phyloP scores from a whole-genome alignment of 2,888 invertebrate genomes.

The Nephrotoma appendiculata region DNA sequence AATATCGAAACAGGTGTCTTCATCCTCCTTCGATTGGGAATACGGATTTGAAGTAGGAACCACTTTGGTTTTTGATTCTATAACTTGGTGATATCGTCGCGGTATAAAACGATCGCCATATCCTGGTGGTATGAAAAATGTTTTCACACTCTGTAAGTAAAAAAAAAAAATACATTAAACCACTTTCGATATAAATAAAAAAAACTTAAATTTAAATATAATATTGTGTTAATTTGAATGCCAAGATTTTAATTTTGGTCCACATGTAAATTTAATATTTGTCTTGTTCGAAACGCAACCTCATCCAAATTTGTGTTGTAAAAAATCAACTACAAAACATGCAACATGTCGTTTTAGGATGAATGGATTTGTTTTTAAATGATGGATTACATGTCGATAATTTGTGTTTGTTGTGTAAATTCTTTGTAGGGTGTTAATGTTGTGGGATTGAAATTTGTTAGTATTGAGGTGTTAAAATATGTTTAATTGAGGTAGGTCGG shows the following conservation, averaged over 20 bases:
- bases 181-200: not conserved
- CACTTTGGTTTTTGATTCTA: not conserved
- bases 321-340: too few species aligned
- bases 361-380: not conserved
- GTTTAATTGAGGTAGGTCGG: not conserved
- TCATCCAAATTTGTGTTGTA: not conserved
- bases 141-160: not conserved
- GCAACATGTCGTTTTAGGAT: not conserved
- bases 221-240: not conserved
- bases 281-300: not conserved
- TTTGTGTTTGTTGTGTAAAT: not conserved
- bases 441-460: not conserved
- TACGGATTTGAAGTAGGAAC: not conserved
- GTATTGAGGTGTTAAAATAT: not conserved
- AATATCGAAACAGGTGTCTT: not conserved
- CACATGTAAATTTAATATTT: not conserved
- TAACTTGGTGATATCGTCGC: slow-evolving; percentile 9
- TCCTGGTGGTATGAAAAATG: not conserved
- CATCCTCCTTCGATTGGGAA: not conserved
- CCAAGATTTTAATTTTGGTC: not conserved
- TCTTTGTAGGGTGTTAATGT: not conserved
- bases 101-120: slow-evolving; percentile 28
- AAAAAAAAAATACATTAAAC: not conserved
- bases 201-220: not conserved
- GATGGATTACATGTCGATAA: not conserved